Evolutionary conservation across 2,888 invertebrate species (phyloP).

Genomic region (Tipula unca): DNA sequence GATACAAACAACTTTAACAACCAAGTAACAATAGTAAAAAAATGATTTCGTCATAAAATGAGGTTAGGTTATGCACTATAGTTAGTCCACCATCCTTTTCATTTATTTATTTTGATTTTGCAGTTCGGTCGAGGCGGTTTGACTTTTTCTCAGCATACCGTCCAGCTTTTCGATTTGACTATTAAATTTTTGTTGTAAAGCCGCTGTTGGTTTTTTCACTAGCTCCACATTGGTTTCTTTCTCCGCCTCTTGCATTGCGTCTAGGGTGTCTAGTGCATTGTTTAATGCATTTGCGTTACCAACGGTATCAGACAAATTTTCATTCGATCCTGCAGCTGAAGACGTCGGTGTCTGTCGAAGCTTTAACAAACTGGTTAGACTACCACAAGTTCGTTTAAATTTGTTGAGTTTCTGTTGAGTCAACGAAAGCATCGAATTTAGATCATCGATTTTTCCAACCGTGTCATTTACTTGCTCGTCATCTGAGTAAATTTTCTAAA

Average conservation of each 20-base stretch:
- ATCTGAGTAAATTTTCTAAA: constrained; percentile 56
- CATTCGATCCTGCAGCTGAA: constrained; percentile 27
- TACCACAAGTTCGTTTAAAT: constrained; percentile 71
- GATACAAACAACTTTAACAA: no score
- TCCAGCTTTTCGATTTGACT: constrained; percentile 74
- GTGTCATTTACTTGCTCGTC: constrained; percentile 55
- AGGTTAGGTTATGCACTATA: no score
- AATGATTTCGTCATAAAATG: no score
- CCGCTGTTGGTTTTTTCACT: constrained; percentile 29
- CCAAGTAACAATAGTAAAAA: no score
- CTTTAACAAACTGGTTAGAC: constrained; percentile 59
- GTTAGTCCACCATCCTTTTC: constrained; percentile 40
- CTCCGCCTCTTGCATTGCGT: constrained; percentile 37
- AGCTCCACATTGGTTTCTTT: background rate
- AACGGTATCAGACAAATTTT: constrained; percentile 16
- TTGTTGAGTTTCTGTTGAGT: constrained; percentile 82
- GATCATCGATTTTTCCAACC: constrained; percentile 65
- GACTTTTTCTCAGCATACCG: constrained; percentile 63
- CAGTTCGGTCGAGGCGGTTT: constrained; percentile 67
- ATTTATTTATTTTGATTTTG: constrained; percentile 73
- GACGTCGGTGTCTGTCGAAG: constrained; percentile 38
- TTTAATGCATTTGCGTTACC: constrained; percentile 43
- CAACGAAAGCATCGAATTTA: constrained; percentile 67
- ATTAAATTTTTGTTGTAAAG: constrained; percentile 63
- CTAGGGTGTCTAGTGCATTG: constrained; percentile 42